Conservation (phyloP, 2,888 invertebrate species). For the Cybosia mesomella region DNA sequence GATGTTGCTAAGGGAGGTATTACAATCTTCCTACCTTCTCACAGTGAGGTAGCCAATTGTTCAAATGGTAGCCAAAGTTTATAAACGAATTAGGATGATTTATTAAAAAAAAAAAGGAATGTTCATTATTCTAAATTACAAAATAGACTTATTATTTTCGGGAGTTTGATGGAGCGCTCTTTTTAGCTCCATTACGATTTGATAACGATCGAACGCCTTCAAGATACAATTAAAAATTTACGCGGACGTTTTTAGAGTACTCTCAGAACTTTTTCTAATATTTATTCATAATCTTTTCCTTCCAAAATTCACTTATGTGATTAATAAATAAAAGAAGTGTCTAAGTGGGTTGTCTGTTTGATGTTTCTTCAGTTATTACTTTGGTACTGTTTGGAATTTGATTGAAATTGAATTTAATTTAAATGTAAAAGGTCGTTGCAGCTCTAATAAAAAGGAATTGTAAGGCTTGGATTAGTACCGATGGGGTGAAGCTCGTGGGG, state of each 20-base stretch:
- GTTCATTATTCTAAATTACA: background rate
- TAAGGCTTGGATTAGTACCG: slow-evolving; percentile 3
- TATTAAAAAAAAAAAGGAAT: background rate
- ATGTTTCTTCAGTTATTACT: background rate
- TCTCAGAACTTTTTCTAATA: background rate
- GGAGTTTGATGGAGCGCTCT: background rate
- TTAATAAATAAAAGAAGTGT: slow-evolving; percentile 1
- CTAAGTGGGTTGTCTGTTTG: background rate
- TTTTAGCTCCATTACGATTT: background rate
- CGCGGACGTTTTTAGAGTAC: slow-evolving; percentile 11
- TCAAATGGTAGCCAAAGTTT: background rate
- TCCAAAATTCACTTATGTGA: background rate
- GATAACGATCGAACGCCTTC: slow-evolving; percentile 23
- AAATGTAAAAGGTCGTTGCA: slow-evolving; percentile 16
- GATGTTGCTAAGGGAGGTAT: too few relatives aligned
- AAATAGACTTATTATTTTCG: background rate
- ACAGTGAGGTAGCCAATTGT: background rate
- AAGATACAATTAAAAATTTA: slow-evolving; percentile 14
- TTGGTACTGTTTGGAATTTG: background rate
- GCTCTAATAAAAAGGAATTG: background rate
- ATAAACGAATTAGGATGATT: background rate
- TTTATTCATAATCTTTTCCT: background rate
- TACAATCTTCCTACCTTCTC: too few relatives aligned
- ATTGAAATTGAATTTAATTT: slow-evolving; percentile 20
- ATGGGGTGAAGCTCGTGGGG: too few relatives aligned